These are phyloP conservation scores for Byasa hedistus DNA, from an alignment of 2,888 invertebrate genomes.

Conservation along the genomic window DNA sequence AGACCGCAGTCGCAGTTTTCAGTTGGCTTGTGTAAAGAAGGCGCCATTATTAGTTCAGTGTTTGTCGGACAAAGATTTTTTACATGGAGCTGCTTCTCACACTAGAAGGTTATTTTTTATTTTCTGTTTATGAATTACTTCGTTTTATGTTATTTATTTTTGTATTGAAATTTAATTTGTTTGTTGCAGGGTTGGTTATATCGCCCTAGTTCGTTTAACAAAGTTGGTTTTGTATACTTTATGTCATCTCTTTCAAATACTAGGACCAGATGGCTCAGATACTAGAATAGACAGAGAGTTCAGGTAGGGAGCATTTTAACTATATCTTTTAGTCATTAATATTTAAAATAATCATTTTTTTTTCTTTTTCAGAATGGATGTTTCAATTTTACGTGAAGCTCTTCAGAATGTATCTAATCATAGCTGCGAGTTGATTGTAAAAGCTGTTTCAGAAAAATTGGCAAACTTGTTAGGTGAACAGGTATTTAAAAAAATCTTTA, in stretches of 20 bases:
- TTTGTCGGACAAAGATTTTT: slow-evolving; percentile 73
- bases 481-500: slow-evolving; percentile 55
- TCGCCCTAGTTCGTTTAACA: slow-evolving; percentile 92
- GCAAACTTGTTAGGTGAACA: slow-evolving; percentile 90
- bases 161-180: slow-evolving; percentile 1
- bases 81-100: slow-evolving; percentile 68
- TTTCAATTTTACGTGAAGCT: slow-evolving; percentile 88
- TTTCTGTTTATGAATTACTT: neutral
- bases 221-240: slow-evolving; percentile 93
- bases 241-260: slow-evolving; percentile 87
- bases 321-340: neutral
- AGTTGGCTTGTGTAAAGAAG: slow-evolving; percentile 82
- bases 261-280: slow-evolving; percentile 74
- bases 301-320: slow-evolving; percentile 49
- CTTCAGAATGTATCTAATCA: slow-evolving; percentile 91
- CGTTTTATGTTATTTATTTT: neutral
- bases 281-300: slow-evolving; percentile 63
- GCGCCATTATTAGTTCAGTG: slow-evolving; percentile 72
- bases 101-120: slow-evolving; percentile 60
- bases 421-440: slow-evolving; percentile 89
- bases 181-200: slow-evolving; percentile 87
- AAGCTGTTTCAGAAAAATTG: slow-evolving; percentile 90
- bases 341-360: slow-evolving; percentile 22
- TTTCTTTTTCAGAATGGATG: slow-evolving; percentile 64
- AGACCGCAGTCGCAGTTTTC: slow-evolving; percentile 81